phyloP scores from a whole-genome alignment of 92 coral and sea anemone genomes.

The Epizoanthus illoricatus region DNA sequence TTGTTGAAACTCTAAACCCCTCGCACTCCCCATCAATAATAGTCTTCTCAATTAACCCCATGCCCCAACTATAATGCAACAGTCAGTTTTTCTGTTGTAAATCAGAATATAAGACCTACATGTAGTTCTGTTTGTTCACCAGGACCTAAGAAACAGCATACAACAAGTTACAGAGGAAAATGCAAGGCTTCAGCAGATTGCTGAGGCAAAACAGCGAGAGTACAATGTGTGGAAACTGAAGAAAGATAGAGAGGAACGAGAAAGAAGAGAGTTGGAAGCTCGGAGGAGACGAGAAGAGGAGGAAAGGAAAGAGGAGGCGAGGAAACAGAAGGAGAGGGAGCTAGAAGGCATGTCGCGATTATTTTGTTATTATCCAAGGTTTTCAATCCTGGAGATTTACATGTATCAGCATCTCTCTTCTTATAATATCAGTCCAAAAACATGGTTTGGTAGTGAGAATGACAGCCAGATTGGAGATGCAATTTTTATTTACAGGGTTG shows the following conservation, averaged over 20 bases:
- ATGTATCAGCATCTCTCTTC: too few species aligned
- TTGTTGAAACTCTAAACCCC: too few species aligned
- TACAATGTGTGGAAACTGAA: conserved; percentile 77
- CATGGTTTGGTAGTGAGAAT: too few species aligned
- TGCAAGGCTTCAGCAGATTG: conserved; percentile 74
- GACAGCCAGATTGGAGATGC: too few species aligned
- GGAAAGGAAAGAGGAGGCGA: conserved; percentile 59
- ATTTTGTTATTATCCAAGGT: too few species aligned
- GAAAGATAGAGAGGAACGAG: conserved; percentile 87
- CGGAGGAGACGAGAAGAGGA: conserved; percentile 81
- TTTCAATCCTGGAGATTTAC: neutral
- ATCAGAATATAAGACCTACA: neutral
- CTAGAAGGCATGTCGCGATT: conserved; percentile 58
- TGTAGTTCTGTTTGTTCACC: neutral
- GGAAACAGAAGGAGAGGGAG: conserved; percentile 89
- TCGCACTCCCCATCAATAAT: too few species aligned
- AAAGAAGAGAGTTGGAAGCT: conserved; percentile 70
- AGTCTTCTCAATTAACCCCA: too few species aligned
- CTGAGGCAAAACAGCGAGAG: conserved; percentile 89
- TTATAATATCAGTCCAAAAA: too few species aligned
- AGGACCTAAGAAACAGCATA: conserved; percentile 73
- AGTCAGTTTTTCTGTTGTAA: neutral
- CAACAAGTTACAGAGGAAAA: conserved; percentile 82
- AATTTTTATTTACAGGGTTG: too few species aligned
- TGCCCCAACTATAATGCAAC: too few species aligned